These are phyloP conservation scores for Trinectes maculatus DNA, from an alignment of 2,113 vertebrate species.

Conservation along the genomic window DNA sequence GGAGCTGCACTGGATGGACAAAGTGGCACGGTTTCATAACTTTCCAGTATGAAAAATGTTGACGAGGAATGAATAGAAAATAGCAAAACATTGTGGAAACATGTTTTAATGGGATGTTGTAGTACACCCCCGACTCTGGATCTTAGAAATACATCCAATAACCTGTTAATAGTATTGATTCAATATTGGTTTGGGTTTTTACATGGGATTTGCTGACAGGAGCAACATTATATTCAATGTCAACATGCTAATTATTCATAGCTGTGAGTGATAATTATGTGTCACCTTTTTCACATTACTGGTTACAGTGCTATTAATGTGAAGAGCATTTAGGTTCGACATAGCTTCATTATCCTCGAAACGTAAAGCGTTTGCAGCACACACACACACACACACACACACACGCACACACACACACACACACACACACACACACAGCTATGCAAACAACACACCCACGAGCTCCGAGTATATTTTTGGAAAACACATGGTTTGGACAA, in stretches of 20 bases:
- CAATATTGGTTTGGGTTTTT: no score
- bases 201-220: neutral
- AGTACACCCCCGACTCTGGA: no score
- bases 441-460: conserved; percentile 12
- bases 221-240: neutral
- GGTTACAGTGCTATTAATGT: neutral
- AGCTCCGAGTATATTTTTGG: conserved; percentile 23
- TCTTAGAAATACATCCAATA: no score
- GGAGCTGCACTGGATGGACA: neutral
- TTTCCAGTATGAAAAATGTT: no score
- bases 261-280: conserved; percentile 8
- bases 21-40: neutral
- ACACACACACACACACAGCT: conserved; percentile 30
- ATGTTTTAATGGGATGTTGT: no score
- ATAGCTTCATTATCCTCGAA: conserved; percentile 3
- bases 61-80: no score
- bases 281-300: conserved; percentile 13
- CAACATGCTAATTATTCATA: conserved; percentile 44
- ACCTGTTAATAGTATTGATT: no score
- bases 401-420: conserved; percentile 25
- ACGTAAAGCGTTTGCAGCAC: conserved; percentile 26
- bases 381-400: conserved; percentile 21
- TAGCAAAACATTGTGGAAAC: no score
- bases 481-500: conserved; percentile 21
- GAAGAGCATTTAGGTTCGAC: conserved; percentile 10